Conservation (phyloP, 2,113 vertebrate genomes). For the Saccopteryx leptura region DNA sequence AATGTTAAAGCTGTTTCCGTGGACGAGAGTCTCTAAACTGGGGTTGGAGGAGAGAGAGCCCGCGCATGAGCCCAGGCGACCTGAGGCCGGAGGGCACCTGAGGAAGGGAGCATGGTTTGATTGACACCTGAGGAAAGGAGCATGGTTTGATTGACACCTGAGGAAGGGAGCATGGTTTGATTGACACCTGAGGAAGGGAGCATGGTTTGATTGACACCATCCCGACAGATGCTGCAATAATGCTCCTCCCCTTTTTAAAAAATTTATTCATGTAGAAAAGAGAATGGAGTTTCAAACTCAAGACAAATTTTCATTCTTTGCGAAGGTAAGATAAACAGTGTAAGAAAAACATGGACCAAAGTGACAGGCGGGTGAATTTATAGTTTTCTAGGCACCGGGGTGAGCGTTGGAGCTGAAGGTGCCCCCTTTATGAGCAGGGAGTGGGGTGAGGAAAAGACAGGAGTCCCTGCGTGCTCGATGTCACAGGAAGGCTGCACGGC, state of each 20-base stretch:
- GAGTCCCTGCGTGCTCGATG: fast-evolving
- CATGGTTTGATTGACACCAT: fast-evolving
- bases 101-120: no score
- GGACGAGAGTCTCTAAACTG: fast-evolving
- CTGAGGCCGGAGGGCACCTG: fast-evolving
- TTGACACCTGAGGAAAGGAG: no score
- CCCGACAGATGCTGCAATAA: fast-evolving
- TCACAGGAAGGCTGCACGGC: fast-evolving
- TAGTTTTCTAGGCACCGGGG: fast-evolving
- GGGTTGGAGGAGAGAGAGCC: fast-evolving
- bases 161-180: no score
- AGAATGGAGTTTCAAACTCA: not conserved
- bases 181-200: no score
- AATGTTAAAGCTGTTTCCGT: not conserved
- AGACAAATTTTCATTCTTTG: not conserved
- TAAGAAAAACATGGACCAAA: no score
- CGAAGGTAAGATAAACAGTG: not conserved
- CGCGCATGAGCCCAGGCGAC: fast-evolving
- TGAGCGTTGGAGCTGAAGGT: not conserved
- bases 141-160: no score
- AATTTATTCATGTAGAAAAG: no score
- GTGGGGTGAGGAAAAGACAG: fast-evolving
- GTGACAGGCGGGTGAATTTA: fast-evolving
- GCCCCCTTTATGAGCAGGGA: not conserved
- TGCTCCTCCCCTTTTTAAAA: no score